These are phyloP conservation scores for Dromas ardeola DNA, from an alignment of 2,113 vertebrate genomes.

Conservation along the genomic window DNA sequence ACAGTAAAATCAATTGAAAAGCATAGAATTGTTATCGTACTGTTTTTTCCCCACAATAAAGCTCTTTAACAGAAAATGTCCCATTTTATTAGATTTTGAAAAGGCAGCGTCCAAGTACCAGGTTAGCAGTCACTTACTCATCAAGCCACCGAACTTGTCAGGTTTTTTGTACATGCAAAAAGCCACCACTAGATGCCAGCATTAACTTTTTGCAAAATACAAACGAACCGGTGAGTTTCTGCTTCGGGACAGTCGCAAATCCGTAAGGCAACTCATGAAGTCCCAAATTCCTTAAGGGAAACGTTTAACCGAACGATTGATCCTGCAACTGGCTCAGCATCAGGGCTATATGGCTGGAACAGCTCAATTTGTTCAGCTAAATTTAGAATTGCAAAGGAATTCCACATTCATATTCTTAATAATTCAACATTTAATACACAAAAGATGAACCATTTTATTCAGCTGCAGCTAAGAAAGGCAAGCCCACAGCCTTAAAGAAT, in stretches of 20 bases:
- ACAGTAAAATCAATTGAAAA: not conserved
- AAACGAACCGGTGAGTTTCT: rapidly evolving
- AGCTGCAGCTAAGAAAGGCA: not conserved
- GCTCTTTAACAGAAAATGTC: not conserved
- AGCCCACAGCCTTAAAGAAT: not conserved
- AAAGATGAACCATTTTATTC: not conserved
- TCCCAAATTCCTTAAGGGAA: not conserved
- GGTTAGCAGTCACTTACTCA: not conserved
- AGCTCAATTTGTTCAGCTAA: not conserved
- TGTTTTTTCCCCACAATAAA: not conserved
- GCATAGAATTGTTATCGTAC: not conserved
- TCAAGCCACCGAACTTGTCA: not conserved
- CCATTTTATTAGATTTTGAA: not conserved
- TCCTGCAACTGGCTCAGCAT: not conserved
- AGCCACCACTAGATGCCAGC: conserved; percentile 25
- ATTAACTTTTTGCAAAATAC: not conserved
- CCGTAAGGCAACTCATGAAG: rapidly evolving
- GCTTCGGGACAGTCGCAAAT: rapidly evolving
- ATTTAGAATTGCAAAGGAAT: not conserved
- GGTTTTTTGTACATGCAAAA: not conserved
- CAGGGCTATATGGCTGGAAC: not conserved
- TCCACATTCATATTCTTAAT: not conserved
- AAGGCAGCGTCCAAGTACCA: not conserved
- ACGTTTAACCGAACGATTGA: not conserved
- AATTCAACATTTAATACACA: not conserved